A percentile compares a stretch with the other conserved stretches of the same genome.
Conservation (phyloP, 2,113 vertebrate genomes). For the Thamnophis sirtalis region DNA sequence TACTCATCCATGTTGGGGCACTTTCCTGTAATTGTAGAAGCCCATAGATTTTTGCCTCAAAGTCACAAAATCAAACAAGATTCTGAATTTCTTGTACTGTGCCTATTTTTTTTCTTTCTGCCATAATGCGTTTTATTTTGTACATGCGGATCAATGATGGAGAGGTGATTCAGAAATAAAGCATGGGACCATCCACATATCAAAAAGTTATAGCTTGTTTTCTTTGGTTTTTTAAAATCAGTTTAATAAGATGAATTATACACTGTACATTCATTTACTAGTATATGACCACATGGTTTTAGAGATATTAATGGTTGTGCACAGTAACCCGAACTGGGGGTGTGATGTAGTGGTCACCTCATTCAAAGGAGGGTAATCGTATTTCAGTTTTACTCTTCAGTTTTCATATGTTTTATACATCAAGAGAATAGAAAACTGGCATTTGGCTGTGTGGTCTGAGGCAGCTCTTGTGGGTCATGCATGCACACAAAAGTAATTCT, state of each 20-base stretch:
- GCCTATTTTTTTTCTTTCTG: neutral
- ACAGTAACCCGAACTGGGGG: neutral
- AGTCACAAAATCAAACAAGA: conserved; percentile 6
- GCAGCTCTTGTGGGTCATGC: neutral
- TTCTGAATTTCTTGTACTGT: neutral
- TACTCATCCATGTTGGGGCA: conserved; percentile 41
- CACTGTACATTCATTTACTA: neutral
- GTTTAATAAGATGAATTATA: neutral
- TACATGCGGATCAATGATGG: neutral
- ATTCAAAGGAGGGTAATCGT: neutral
- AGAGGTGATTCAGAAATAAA: neutral
- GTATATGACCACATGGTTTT: neutral
- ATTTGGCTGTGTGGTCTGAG: neutral
- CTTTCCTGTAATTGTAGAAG: conserved; percentile 27
- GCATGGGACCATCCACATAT: neutral
- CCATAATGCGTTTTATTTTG: neutral
- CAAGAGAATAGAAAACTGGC: neutral
- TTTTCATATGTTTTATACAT: neutral
- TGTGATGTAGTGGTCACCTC: neutral
- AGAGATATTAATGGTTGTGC: neutral
- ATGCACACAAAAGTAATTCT: neutral
- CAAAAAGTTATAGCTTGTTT: neutral
- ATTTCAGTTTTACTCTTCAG: neutral
- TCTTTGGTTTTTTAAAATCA: neutral
- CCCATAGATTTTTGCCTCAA: neutral